Evolutionary conservation across 2,113 vertebrate genomes (phyloP), one percentile per base, ranked within the genome.

Genomic region (Collichthys lucidus): DNA sequence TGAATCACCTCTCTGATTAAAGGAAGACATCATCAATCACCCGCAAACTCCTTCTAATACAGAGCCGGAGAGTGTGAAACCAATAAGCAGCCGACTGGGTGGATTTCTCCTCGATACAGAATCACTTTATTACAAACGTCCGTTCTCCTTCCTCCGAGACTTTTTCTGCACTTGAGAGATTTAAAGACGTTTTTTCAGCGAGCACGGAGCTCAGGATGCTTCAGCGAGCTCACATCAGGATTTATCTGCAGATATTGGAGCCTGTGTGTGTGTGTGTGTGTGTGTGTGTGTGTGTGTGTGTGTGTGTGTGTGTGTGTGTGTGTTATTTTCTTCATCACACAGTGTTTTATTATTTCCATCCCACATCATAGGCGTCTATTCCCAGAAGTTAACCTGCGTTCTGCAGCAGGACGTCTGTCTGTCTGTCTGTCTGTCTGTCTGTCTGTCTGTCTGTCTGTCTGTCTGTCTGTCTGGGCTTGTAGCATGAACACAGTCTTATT

Each of bases 1-100:
- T 78, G 74, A 90, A 92, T 89, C 72, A 70, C 79, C 81, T 71
- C 86, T 84, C 82, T 91, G 90, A 91, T 89, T 89, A 91, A 86
- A 90, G 53, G 64, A 79, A 68, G 86, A 86, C 81, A 76, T 88
- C 87, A 91, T 91, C 90, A 88, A 87, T 93, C 89, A 88, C 77
- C 68, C 6, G 0, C 70, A 44, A 46, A 35, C 15, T 40, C 35
- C 26, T 22, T 29, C 62, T 35, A 70, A 83, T 73, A 49, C 81
- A 0, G n/a, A 59, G 35, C 70, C 66, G 0, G 2, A 50, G 12
- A 70, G 53, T n/a, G 22, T 47, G 76, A 78, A 86, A 83, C 87
- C 88, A 92, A 90, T 86, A 87, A 92, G 78, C 79, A 49, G 70
- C 29, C 8, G 66, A 66, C 76, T 4, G 70, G 62, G 65, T 11